Conservation (phyloP, 2,797 vertebrate species). For the Micromesistius poutassou region DNA sequence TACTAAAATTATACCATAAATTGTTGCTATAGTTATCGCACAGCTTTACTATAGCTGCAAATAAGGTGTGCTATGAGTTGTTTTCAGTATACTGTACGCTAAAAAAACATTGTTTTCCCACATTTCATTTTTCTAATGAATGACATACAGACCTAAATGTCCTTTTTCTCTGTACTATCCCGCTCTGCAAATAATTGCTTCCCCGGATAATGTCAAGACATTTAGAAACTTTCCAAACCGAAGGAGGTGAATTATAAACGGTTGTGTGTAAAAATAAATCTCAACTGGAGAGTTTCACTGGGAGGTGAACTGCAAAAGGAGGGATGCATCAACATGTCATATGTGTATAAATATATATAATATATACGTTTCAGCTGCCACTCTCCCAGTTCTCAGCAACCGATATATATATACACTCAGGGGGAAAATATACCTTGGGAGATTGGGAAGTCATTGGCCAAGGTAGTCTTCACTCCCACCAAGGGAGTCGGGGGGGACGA, state of each 20-base stretch:
- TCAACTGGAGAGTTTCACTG: background rate
- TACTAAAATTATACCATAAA: background rate
- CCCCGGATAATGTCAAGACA: conserved; percentile 1
- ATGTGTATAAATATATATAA: too few species aligned
- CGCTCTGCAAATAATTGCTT: background rate
- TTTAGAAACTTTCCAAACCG: background rate
- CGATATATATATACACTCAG: background rate
- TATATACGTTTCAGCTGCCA: background rate
- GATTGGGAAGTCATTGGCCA: background rate
- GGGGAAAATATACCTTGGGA: background rate
- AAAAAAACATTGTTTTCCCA: background rate
- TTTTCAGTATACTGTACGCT: background rate
- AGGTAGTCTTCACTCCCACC: background rate
- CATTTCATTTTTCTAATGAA: background rate
- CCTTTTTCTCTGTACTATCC: background rate
- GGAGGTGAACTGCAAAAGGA: background rate
- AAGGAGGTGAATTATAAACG: background rate
- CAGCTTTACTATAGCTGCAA: too few species aligned
- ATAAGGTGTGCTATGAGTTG: background rate
- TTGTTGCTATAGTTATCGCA: too few species aligned
- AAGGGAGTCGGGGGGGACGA: background rate
- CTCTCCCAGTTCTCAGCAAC: background rate
- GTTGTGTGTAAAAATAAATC: background rate
- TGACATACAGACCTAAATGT: background rate
- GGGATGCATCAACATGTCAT: background rate